These are phyloP conservation scores for Dicyrtoma fusca DNA, from an alignment of 2,888 invertebrate genomes.

Conservation along the genomic window DNA sequence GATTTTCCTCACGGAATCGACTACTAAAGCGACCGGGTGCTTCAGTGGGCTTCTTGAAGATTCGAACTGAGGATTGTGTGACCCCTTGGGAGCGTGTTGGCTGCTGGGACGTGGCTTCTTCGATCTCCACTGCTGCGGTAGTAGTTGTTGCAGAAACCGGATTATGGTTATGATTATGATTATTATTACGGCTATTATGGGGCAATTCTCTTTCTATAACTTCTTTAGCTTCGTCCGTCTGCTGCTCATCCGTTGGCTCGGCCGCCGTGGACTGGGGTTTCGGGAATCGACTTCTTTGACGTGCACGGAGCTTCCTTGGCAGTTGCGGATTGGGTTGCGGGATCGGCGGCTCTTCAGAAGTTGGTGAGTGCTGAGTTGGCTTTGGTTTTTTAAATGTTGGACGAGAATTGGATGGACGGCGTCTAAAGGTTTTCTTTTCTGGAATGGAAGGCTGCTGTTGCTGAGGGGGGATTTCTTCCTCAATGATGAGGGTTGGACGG, in stretches of 20 bases:
- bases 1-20: constrained; percentile 49
- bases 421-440: background rate
- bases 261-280: constrained; percentile 12
- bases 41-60: constrained; percentile 52
- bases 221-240: constrained; percentile 35
- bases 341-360: constrained; percentile 22
- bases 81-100: background rate
- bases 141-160: background rate
- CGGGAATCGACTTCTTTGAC: constrained; percentile 8
- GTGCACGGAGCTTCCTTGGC: constrained; percentile 26
- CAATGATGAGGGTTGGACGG: background rate
- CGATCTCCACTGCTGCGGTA: background rate
- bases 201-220: constrained; percentile 14
- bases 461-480: background rate
- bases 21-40: constrained; percentile 54
- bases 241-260: constrained; percentile 22
- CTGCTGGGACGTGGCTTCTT: background rate
- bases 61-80: constrained; percentile 40
- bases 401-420: background rate
- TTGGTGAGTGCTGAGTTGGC: constrained; percentile 8
- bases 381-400: constrained; percentile 36
- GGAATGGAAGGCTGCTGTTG: background rate
- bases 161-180: background rate
- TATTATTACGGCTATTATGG: background rate
- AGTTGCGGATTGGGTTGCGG: constrained; percentile 24